These are phyloP conservation scores for Trichechus manatus DNA, from an alignment of 2,113 vertebrate species.

Conservation along the genomic window DNA sequence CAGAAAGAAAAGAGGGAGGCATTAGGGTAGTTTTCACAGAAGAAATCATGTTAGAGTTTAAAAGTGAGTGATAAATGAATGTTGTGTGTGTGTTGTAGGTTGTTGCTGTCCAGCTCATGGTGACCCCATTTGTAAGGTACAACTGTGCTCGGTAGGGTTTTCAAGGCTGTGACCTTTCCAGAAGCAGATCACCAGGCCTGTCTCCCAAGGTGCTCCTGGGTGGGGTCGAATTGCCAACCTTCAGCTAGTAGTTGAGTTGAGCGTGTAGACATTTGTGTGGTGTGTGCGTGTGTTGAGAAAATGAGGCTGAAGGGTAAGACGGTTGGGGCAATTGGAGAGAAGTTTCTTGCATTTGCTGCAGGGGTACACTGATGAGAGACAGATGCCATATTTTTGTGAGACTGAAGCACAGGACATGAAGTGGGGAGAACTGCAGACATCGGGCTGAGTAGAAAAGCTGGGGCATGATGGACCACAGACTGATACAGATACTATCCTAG, in stretches of 20 bases:
- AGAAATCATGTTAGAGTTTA: background rate
- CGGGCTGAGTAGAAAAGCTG: background rate
- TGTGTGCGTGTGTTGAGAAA: background rate
- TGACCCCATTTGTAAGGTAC: background rate
- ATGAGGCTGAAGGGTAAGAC: background rate
- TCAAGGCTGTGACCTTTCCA: background rate
- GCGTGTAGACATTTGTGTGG: background rate
- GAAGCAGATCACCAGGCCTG: background rate
- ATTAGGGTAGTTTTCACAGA: background rate
- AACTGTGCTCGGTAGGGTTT: background rate
- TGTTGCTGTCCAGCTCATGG: too few relatives aligned
- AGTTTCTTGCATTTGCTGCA: background rate
- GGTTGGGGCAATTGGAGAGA: too few relatives aligned
- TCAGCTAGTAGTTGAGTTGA: background rate
- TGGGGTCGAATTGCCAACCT: background rate
- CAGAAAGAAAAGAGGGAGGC: background rate
- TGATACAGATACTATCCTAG: background rate
- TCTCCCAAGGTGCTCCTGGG: background rate
- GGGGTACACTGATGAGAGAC: too few relatives aligned
- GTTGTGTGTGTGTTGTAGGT: background rate
- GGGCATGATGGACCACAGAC: too few relatives aligned
- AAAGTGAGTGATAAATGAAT: background rate
- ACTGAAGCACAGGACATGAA: background rate
- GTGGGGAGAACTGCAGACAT: background rate
- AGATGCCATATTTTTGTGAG: background rate